A percentile compares a stretch with the other conserved stretches of the same genome.
These are phyloP conservation scores for Phthorimaea operculella DNA, from an alignment of 1,140 invertebrate species.

Conservation along the genomic window DNA sequence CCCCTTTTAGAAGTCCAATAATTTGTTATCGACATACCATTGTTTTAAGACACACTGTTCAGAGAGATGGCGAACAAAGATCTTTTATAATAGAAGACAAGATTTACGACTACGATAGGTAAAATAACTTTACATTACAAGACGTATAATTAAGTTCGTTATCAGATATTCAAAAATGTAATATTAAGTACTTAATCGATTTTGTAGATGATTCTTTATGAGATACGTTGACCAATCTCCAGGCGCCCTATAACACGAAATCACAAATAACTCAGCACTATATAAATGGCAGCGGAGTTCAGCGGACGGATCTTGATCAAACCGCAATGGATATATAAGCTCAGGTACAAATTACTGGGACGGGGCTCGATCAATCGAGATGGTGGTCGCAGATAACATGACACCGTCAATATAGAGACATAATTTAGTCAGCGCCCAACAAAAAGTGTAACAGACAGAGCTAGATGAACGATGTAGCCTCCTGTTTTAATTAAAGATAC, in stretches of 20 bases:
- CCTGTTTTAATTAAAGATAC: constrained; percentile 53
- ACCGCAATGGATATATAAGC: constrained; percentile 34
- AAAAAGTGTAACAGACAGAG: constrained; percentile 45
- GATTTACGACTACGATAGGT: too few species aligned
- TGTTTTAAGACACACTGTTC: constrained; percentile 17
- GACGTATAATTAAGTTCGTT: too few species aligned
- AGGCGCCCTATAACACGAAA: not conserved
- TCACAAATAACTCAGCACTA: not conserved
- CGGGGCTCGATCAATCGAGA: constrained; percentile 50
- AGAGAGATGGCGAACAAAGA: not conserved
- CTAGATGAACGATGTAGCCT: constrained; percentile 54
- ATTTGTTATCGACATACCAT: constrained; percentile 24
- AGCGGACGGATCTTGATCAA: constrained; percentile 33
- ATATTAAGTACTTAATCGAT: too few species aligned
- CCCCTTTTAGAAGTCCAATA: constrained; percentile 25
- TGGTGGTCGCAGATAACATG: constrained; percentile 50
- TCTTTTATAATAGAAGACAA: too few species aligned
- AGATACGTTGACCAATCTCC: not conserved
- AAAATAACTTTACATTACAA: too few species aligned
- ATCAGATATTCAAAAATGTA: too few species aligned
- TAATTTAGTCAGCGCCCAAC: constrained; percentile 56
- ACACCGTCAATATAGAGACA: constrained; percentile 58
- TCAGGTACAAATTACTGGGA: constrained; percentile 60
- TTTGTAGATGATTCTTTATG: too few species aligned
- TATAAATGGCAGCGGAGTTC: constrained; percentile 25